Conservation (phyloP, 1,140 invertebrate genomes). For the Scaptodrosophila lebanonensis region DNA sequence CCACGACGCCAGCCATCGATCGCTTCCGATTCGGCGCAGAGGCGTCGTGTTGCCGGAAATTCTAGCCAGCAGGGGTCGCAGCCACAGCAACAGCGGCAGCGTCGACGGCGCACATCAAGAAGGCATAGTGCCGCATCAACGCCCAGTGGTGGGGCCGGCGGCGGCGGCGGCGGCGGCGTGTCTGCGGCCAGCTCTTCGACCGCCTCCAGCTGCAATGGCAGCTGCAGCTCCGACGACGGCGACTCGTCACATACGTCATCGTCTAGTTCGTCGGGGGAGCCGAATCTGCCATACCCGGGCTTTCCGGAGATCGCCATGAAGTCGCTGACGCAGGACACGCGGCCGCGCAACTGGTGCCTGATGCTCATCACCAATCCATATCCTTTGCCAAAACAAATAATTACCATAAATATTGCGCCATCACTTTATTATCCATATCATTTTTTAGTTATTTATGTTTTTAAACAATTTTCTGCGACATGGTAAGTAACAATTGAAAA, state of each 20-base stretch:
- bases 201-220: constrained; percentile 70
- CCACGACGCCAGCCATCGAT: constrained; percentile 31
- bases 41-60: constrained; percentile 10
- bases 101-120: constrained; percentile 2
- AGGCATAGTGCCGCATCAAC: background rate
- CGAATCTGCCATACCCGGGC: constrained; percentile 90
- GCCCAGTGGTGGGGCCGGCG: background rate
- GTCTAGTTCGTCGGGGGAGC: constrained; percentile 80
- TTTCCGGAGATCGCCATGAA: constrained; percentile 89
- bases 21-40: constrained; percentile 15
- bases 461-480: no score
- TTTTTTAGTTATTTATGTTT: no score
- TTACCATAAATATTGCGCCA: background rate
- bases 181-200: constrained; percentile 55
- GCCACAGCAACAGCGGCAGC: constrained; percentile 9
- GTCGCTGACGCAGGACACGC: constrained; percentile 91
- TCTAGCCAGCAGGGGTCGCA: constrained; percentile 9
- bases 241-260: constrained; percentile 78
- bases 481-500: no score
- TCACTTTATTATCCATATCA: no score
- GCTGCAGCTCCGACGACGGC: constrained; percentile 79
- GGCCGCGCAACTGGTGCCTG: constrained; percentile 93
- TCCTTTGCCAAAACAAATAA: constrained; percentile 85
- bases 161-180: constrained; percentile 21
- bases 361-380: constrained; percentile 98